Evolutionary conservation across 1,140 invertebrate genomes (phyloP).

Genomic region (Drosophila nasuta): DNA sequence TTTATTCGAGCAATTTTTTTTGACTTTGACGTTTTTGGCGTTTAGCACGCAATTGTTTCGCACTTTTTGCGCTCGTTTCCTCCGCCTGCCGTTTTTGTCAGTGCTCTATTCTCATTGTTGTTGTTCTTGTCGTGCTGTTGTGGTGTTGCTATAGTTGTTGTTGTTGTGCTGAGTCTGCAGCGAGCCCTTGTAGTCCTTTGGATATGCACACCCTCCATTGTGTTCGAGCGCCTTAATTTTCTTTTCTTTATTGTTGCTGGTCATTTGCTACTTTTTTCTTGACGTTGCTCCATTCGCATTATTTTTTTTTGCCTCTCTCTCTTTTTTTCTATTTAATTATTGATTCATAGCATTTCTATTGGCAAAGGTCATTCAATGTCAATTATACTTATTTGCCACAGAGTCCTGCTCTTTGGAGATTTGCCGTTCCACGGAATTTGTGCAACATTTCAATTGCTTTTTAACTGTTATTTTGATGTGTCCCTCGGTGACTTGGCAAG

Average conservation of each 20-base stretch:
- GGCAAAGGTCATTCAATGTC: constrained; percentile 77
- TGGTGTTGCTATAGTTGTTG: constrained; percentile 5
- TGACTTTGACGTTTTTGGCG: constrained; percentile 76
- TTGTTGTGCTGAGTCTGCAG: constrained; percentile 47
- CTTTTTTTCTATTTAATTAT: constrained; percentile 72
- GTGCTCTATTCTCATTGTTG: constrained; percentile 28
- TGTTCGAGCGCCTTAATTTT: constrained; percentile 63
- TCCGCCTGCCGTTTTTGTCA: constrained; percentile 43
- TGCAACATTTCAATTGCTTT: constrained; percentile 69
- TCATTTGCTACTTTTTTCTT: constrained; percentile 63
- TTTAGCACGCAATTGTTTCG: constrained; percentile 82
- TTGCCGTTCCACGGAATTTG: constrained; percentile 37
- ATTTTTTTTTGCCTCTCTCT: background rate
- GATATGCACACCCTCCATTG: constrained; percentile 60
- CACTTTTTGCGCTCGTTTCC: constrained; percentile 69
- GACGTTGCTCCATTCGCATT: constrained; percentile 30
- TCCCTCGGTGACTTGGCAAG: constrained; percentile 35
- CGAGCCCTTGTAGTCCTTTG: constrained; percentile 45
- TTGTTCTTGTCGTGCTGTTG: constrained; percentile 28
- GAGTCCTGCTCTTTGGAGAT: constrained; percentile 51
- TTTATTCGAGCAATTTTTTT: constrained; percentile 45
- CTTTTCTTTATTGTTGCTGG: constrained; percentile 57
- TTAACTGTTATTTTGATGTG: constrained; percentile 59
- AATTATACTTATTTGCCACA: constrained; percentile 37
- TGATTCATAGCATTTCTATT: constrained; percentile 69